These are phyloP conservation scores for Telmatochromis brichardi DNA, from an alignment of 2,113 vertebrate species.

Conservation along the genomic window DNA sequence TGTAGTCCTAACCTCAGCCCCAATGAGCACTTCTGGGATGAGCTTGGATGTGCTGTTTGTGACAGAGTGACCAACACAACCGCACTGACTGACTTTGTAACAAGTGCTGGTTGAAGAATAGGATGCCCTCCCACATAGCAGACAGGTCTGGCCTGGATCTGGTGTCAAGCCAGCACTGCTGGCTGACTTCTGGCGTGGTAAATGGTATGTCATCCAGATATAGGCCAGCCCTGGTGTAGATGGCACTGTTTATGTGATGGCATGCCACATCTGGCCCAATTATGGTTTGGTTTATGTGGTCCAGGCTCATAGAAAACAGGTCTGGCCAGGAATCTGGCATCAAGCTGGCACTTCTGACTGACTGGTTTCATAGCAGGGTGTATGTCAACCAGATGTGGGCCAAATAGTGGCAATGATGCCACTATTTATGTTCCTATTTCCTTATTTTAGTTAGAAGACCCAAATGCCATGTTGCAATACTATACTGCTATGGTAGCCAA, in stretches of 20 bases:
- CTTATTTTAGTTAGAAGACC: neutral
- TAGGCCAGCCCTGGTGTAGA: accelerated
- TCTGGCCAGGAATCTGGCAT: neutral
- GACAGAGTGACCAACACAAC: neutral
- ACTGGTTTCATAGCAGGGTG: neutral
- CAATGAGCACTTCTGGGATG: neutral
- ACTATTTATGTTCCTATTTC: neutral
- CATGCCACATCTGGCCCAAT: neutral
- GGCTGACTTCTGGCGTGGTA: neutral
- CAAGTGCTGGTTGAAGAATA: neutral
- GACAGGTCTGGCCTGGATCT: neutral
- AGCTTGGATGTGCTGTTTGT: neutral
- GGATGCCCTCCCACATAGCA: neutral
- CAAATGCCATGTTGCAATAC: neutral
- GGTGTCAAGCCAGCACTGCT: neutral
- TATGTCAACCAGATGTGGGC: neutral
- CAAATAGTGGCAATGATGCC: neutral
- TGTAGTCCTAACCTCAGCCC: neutral
- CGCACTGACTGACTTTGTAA: neutral
- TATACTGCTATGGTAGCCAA: neutral
- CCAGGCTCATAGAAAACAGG: neutral
- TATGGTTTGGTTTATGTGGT: neutral
- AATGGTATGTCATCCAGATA: neutral
- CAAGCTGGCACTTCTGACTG: neutral
- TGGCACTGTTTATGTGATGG: neutral